Conservation (phyloP, 2,888 invertebrate species). For the Ypsolopha sequella region DNA sequence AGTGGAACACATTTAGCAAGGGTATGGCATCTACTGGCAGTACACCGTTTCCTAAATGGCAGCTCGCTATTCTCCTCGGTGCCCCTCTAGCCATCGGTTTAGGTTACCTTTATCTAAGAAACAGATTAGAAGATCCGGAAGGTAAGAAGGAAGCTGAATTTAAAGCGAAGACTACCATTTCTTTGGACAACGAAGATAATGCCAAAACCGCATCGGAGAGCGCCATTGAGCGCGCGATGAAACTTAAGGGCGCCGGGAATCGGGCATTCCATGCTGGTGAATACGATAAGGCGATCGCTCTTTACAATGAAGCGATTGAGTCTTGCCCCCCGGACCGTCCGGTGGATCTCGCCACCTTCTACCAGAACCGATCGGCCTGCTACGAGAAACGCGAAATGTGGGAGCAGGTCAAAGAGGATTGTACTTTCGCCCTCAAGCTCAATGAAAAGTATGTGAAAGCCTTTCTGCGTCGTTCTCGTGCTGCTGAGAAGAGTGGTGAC, state of each 20-base stretch:
- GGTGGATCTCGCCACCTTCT: conserved; percentile 88
- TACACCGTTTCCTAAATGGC: conserved; percentile 84
- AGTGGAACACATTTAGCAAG: conserved; percentile 20
- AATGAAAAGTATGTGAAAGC: conserved; percentile 93
- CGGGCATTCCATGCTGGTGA: conserved; percentile 86
- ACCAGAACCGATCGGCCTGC: conserved; percentile 96
- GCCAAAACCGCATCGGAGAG: conserved; percentile 54
- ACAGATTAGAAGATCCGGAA: conserved; percentile 65
- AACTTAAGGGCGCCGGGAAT: conserved; percentile 91
- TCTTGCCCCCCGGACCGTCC: conserved; percentile 81
- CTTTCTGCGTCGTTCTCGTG: conserved; percentile 84
- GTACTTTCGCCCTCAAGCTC: conserved; percentile 84
- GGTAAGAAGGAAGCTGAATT: conserved; percentile 64
- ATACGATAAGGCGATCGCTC: conserved; percentile 90
- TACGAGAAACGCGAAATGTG: conserved; percentile 92
- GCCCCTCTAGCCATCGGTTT: conserved; percentile 87
- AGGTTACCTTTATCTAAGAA: conserved; percentile 82
- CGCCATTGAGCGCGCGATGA: conserved; percentile 80
- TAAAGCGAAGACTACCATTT: conserved; percentile 70
- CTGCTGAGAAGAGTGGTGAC: conserved; percentile 84
- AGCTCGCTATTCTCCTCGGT: conserved; percentile 86
- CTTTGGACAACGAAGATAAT: conserved; percentile 71
- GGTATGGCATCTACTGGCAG: conserved; percentile 65
- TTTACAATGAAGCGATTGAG: conserved; percentile 95
- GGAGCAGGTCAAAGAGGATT: conserved; percentile 88